These are phyloP conservation scores for Nebria ingens DNA, from an alignment of 1,140 invertebrate species.

Conservation along the genomic window DNA sequence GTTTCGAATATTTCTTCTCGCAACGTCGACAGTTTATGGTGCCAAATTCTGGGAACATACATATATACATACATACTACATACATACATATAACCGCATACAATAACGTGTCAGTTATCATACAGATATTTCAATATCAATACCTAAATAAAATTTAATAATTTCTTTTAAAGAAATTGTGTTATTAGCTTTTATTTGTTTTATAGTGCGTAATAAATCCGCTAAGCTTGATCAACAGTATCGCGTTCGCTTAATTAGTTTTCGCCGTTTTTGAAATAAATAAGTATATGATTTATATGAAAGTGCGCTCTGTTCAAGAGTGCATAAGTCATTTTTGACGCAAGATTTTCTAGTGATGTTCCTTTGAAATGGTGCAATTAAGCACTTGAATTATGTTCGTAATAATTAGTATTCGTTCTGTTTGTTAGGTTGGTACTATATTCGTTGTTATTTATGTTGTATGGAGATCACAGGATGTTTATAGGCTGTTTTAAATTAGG, in stretches of 20 bases:
- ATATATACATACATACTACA: too few relatives aligned
- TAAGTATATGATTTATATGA: background rate
- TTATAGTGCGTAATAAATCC: too few relatives aligned
- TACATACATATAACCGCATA: too few relatives aligned
- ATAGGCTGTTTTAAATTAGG: constrained; percentile 6
- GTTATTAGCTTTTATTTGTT: too few relatives aligned
- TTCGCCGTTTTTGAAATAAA: background rate
- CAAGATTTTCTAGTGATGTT: constrained; percentile 4
- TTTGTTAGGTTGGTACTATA: background rate
- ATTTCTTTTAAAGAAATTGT: too few relatives aligned
- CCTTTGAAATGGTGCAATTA: constrained; percentile 6
- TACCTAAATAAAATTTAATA: too few relatives aligned
- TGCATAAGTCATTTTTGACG: constrained; percentile 1
- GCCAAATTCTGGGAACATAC: too few relatives aligned
- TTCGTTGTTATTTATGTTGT: constrained; percentile 2
- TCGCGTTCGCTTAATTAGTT: constrained; percentile 1
- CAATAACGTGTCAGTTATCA: too few relatives aligned
- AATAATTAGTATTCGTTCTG: constrained; percentile 9
- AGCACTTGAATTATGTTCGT: constrained; percentile 2
- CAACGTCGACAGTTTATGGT: too few relatives aligned
- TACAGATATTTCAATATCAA: too few relatives aligned
- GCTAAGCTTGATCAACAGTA: background rate
- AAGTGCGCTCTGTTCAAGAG: background rate
- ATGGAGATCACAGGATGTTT: constrained; percentile 3
- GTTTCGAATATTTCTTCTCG: too few relatives aligned